A percentile compares a stretch with the other conserved stretches of the same genome.
Conservation (phyloP, 2,888 invertebrate genomes). For the Aphelenchoides bicaudatus region DNA sequence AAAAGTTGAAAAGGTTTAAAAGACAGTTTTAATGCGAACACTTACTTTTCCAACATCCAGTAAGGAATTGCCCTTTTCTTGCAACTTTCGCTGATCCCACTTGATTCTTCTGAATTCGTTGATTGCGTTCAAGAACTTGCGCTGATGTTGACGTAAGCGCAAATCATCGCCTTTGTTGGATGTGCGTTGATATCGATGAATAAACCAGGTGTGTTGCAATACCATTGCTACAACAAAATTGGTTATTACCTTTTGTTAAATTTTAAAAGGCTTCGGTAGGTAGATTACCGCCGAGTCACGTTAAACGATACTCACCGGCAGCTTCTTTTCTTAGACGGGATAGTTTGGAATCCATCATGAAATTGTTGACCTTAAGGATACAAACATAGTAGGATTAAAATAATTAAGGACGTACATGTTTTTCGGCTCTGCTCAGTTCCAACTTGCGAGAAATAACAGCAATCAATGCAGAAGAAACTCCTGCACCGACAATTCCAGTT, state of each 20-base stretch:
- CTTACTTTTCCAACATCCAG: conserved; percentile 97
- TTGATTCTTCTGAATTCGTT: conserved; percentile 85
- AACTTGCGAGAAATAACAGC: conserved; percentile 98
- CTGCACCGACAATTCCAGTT: conserved; percentile 99
- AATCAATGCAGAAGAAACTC: conserved; percentile 96
- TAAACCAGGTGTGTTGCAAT: conserved; percentile 44
- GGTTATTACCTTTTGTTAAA: too few relatives aligned
- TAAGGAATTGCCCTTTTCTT: conserved; percentile 82
- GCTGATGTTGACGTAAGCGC: conserved; percentile 58
- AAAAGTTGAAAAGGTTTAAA: conserved; percentile 23
- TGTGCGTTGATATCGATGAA: conserved; percentile 57
- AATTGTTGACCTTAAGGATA: conserved; percentile 99
- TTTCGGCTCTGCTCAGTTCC: conserved; percentile 91
- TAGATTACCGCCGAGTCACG: too few relatives aligned
- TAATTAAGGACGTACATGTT: too few relatives aligned
- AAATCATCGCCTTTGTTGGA: conserved; percentile 58
- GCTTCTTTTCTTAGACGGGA: conserved; percentile 99
- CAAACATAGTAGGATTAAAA: too few relatives aligned
- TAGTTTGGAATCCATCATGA: conserved; percentile 99
- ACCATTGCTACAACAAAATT: too few relatives aligned
- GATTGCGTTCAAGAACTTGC: conserved; percentile 56
- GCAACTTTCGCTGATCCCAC: conserved; percentile 64
- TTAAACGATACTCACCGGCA: too few relatives aligned
- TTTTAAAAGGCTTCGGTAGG: too few relatives aligned
- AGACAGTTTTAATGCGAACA: not conserved